Evolutionary conservation across 2,113 vertebrate genomes (phyloP).

Genomic region (Megalops atlanticus): DNA sequence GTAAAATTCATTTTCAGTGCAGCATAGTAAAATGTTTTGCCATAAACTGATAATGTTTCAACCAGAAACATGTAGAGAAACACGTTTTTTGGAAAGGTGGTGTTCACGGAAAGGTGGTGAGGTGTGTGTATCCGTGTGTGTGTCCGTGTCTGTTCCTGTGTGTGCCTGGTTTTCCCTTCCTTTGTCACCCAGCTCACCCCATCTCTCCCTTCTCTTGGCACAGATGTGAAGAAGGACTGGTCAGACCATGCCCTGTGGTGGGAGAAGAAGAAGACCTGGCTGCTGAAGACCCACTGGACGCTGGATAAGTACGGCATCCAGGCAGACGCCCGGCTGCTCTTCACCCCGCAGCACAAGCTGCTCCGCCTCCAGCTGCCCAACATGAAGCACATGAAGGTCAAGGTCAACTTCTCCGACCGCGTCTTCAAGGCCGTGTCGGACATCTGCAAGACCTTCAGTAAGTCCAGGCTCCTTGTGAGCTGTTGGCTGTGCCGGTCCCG

Average conservation of each 20-base stretch:
- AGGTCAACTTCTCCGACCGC: slow-evolving; percentile 97
- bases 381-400: slow-evolving; percentile 99
- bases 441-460: slow-evolving; percentile 99
- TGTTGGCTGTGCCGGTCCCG: too few species aligned
- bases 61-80: neutral
- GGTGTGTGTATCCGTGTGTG: neutral
- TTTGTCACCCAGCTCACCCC: neutral
- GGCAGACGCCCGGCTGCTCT: slow-evolving; percentile 92
- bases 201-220: neutral
- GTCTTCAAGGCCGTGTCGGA: slow-evolving; percentile 98
- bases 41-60: neutral
- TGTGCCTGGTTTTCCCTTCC: neutral
- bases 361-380: slow-evolving; percentile 96
- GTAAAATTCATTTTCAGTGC: neutral
- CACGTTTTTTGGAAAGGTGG: neutral
- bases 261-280: slow-evolving; percentile 99
- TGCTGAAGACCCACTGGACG: slow-evolving; percentile 97
- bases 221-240: slow-evolving; percentile 99
- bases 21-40: neutral
- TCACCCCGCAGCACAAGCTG: slow-evolving; percentile 96
- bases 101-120: neutral
- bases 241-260: slow-evolving; percentile 98
- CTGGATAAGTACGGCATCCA: slow-evolving; percentile 98
- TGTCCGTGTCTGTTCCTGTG: neutral
- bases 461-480: too few species aligned